A percentile compares a stretch with the other conserved stretches of the same genome.
Evolutionary conservation across 2,888 invertebrate species (phyloP).

Genomic region (Caenorhabditis macrosperma): DNA sequence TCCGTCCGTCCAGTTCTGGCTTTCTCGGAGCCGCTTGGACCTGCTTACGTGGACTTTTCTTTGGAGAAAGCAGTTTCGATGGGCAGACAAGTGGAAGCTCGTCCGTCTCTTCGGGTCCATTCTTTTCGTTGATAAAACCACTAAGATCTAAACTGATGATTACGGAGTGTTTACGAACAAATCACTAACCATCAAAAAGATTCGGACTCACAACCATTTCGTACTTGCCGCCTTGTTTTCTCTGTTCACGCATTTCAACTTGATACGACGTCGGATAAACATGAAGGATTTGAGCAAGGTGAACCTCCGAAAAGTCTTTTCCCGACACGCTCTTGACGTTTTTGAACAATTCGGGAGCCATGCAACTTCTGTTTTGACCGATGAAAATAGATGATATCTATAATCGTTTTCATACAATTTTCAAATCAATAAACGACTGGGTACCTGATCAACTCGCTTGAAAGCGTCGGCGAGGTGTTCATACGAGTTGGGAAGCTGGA

Average conservation of each 20-base stretch:
- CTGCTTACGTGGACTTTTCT: constrained; percentile 50
- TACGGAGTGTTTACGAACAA: not conserved
- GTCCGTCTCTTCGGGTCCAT: not conserved
- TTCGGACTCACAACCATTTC: constrained; percentile 49
- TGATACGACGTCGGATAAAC: constrained; percentile 53
- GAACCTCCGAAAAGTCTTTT: constrained; percentile 33
- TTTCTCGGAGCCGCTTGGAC: constrained; percentile 21
- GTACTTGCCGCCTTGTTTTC: constrained; percentile 44
- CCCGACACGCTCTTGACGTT: constrained; percentile 33
- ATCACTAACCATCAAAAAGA: constrained; percentile 36
- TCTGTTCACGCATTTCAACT: constrained; percentile 41
- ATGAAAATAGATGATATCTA: constrained; percentile 38
- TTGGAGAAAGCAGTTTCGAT: constrained; percentile 39
- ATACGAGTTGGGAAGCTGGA: constrained; percentile 38
- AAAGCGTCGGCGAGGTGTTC: constrained; percentile 37
- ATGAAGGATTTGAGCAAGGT: constrained; percentile 54
- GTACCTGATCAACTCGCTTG: constrained; percentile 43
- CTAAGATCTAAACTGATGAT: constrained; percentile 28
- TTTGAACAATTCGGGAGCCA: constrained; percentile 39
- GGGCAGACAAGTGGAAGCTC: constrained; percentile 45
- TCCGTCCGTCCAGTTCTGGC: constrained; percentile 30
- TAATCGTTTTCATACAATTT: not conserved
- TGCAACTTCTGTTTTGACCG: constrained; percentile 31
- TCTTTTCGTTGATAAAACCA: constrained; percentile 35
- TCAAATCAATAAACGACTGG: not conserved